Evolutionary conservation across 2,113 vertebrate species (phyloP).

Genomic region (Cebus imitator): DNA sequence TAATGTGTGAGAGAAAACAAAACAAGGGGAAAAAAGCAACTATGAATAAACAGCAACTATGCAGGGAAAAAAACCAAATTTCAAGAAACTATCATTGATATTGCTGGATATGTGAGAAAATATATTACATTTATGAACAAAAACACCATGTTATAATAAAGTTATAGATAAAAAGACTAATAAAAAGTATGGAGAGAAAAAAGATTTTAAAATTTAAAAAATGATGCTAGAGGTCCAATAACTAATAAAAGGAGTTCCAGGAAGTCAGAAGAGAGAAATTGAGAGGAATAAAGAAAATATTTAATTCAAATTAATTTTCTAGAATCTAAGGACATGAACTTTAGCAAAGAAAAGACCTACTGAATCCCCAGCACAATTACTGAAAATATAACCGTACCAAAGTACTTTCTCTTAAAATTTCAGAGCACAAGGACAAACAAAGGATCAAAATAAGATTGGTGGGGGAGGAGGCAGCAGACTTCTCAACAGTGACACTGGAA

Average conservation of each 20-base stretch:
- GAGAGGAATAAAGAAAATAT: not conserved
- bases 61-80: not conserved
- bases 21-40: not conserved
- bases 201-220: not conserved
- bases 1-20: not conserved
- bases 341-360: not conserved
- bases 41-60: not conserved
- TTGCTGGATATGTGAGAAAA: not conserved
- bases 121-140: not conserved
- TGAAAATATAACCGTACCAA: not conserved
- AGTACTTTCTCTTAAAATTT: not conserved
- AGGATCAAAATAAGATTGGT: not conserved
- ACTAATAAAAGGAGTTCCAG: not conserved
- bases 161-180: not conserved
- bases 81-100: not conserved
- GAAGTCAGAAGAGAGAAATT: not conserved
- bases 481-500: not conserved
- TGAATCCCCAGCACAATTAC: not conserved
- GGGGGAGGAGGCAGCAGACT: not conserved
- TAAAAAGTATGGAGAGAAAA: not conserved
- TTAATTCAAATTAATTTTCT: constrained; percentile 3
- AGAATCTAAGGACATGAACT: not conserved
- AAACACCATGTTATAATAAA: not conserved
- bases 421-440: not conserved
- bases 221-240: not conserved